phyloP scores from a whole-genome alignment of 1,140 invertebrate genomes.

The Apolygus lucorum region DNA sequence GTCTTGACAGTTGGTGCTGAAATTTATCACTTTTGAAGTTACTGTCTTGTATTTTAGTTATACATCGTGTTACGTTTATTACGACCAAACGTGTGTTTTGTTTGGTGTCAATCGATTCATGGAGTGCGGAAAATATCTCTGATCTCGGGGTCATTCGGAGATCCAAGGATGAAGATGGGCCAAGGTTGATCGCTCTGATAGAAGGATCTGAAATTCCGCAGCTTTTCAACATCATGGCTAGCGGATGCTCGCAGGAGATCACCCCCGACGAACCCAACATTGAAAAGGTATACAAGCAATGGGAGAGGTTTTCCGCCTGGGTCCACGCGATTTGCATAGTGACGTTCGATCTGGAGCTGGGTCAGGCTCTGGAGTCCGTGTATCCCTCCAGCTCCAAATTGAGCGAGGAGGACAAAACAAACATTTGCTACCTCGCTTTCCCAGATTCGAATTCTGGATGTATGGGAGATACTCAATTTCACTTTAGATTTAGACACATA shows the following conservation, averaged over 20 bases:
- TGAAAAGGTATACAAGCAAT: slow-evolving; percentile 31
- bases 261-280: background rate
- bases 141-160: no score
- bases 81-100: no score
- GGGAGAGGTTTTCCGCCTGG: slow-evolving; percentile 78
- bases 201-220: no score
- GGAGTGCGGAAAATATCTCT: no score
- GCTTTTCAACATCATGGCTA: no score
- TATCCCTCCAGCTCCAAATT: slow-evolving; percentile 75
- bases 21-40: no score
- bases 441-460: slow-evolving; percentile 98
- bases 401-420: slow-evolving; percentile 88
- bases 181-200: no score
- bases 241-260: background rate
- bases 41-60: no score
- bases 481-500: slow-evolving; percentile 68
- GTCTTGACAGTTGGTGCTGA: no score
- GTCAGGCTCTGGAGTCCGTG: slow-evolving; percentile 90
- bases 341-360: slow-evolving; percentile 95
- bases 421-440: slow-evolving; percentile 96
- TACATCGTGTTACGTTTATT: no score
- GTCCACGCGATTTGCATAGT: slow-evolving; percentile 94
- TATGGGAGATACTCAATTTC: slow-evolving; percentile 96
- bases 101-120: no score
- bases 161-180: no score